Base-by-base conservation (phyloP, 2,797 vertebrate genomes). In the Coccyzus lansbergi region DNA sequence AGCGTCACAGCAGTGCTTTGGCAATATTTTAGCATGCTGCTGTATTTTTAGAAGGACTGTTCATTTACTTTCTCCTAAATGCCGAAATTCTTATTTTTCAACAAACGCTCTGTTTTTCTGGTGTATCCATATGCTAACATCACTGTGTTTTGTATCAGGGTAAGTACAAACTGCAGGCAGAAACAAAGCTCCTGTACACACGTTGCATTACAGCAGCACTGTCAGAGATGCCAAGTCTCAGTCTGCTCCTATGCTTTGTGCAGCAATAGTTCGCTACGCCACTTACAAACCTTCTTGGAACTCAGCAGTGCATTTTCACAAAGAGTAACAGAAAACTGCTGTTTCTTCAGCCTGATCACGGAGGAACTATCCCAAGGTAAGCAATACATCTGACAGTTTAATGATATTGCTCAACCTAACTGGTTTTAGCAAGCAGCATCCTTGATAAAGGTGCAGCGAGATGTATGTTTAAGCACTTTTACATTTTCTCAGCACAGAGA, bases 31-130 rank as follows among this genome's bases (percentile, higher is more conserved):
- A 94, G 71, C 94, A 93, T 87, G 65, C 71, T 93, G 92, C 67
- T 85, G 83, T 96, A 96, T 96, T 95, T 97, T 95, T 92, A 94
- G 95, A 92, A 95, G 82, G 88, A 94, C 86, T 93, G 84, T 93
- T 95, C 93, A 91, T 88, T 96, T 96, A 93, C 92, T 95, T 91
- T 90, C 85, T 83, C 81, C 74, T 86, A 84, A 96, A 91, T 20
- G 67, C 67, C 26, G 52, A 82, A 95, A 93, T 77, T 89, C 84
- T 90, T 94, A 82, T 92, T 91, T 92, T 94, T 92, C 89, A 94
- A 94, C 91, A 95, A 95, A 64, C 1, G 15, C 53, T 87, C 79
- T 77, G 15, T 33, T 83, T 85, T 94, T 92, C 38, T 36, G 55
- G 63, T 84, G 60, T 16, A 86, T 68, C 86, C 91, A 56, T 70